Evolutionary conservation across 37 sponge, comb jelly and placozoan species (phyloP).

Genomic region (Ianthella basta): DNA sequence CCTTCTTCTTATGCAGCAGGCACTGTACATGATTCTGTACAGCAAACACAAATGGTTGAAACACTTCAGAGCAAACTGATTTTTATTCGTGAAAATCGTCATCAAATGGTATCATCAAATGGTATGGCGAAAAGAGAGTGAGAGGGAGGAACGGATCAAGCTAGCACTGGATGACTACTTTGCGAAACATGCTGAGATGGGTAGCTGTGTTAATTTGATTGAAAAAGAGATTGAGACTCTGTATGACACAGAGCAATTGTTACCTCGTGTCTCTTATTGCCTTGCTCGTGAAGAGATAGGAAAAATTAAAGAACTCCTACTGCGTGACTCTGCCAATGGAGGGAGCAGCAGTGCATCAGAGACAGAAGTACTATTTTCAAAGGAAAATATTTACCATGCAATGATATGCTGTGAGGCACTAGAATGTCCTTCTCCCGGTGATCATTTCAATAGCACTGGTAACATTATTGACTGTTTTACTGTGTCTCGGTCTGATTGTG

Average conservation of each 20-base stretch:
- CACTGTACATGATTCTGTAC: too few relatives aligned
- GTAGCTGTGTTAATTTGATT: background rate
- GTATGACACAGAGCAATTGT: background rate
- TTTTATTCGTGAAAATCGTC: too few relatives aligned
- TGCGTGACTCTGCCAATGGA: too few relatives aligned
- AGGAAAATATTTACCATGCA: slow-evolving; percentile 27
- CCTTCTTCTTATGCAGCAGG: too few relatives aligned
- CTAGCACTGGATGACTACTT: too few relatives aligned
- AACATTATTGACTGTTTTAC: background rate
- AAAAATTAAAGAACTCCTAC: too few relatives aligned
- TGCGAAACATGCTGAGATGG: too few relatives aligned
- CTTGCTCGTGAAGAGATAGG: background rate
- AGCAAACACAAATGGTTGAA: too few relatives aligned
- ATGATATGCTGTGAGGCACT: slow-evolving; percentile 12
- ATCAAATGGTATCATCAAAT: too few relatives aligned
- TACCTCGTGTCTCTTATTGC: background rate
- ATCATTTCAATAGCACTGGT: background rate
- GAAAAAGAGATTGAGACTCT: slow-evolving; percentile 11
- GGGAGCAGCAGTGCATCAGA: background rate
- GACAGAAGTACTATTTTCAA: slow-evolving; percentile 2
- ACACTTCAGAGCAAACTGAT: too few relatives aligned
- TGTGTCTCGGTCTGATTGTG: background rate
- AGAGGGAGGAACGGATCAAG: too few relatives aligned
- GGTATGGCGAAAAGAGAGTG: too few relatives aligned
- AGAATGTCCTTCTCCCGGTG: background rate